Evolutionary conservation across 2,113 vertebrate genomes (phyloP), one percentile per base, ranked within the genome.

Genomic region (Empidonax alnorum): DNA sequence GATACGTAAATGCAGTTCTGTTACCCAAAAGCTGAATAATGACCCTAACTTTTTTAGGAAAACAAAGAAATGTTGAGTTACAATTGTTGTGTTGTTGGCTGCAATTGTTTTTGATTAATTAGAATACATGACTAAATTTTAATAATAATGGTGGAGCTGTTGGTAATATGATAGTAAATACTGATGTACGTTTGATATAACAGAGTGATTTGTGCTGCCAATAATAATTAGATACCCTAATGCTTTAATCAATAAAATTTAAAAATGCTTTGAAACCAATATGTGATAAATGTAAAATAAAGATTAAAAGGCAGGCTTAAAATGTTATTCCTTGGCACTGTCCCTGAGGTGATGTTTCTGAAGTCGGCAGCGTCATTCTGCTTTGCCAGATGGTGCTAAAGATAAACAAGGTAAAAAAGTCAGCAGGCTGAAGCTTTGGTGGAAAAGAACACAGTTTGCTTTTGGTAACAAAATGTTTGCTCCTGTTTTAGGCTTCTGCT

Each of bases 241-340:
- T 75, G 27, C 84, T 93, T 93, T 82, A 82, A 89, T 84, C 89
- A 78, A 84, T 89, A 82, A 67, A 21, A 65, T 93, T 79, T 82
- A 72, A 65, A 79, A 89, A 73, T n/a, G 24, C 35, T 84, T 72
- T 84, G 41, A 84, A 91, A 82, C 14, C 15, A 79, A 30, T 56
- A 72, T 55, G 19, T 68, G 84, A 72, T 67, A 55, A 9, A 52
- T 31, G 59, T 52, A 82, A 93, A 94, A 85, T 31, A 46, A 76
- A 5, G 16, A 35, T 87, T 89, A 67, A 76, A 75, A 81, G 46
- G 46, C 24, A 35, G 12, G 18, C 39, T 90, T 90, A 71, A 71
- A 75, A 55, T 24, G 30, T 73, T 90, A 31, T 33, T 89, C 42
- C 37, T 81, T 75, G 73, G 30, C 7, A 6, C 37, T 79, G 62